A percentile compares a stretch with the other conserved stretches of the same genome.
phyloP scores from a whole-genome alignment of 2,888 invertebrate genomes.

The Eupeodes luniger region DNA sequence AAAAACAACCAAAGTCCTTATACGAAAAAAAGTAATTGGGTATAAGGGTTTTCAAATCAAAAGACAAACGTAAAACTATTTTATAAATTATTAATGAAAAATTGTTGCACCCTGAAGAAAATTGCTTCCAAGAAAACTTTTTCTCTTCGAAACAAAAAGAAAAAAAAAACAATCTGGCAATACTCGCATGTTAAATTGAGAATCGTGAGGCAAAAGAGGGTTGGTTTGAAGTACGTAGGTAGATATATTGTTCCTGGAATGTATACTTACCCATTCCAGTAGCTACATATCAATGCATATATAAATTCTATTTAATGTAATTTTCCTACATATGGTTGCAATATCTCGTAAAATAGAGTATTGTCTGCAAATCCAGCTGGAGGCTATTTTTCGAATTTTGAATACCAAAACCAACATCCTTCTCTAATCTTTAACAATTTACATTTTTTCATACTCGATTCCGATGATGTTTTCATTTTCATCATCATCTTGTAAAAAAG shows the following conservation, averaged over 20 bases:
- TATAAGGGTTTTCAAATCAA: not conserved
- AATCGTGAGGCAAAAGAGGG: not conserved
- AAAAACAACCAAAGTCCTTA: not conserved
- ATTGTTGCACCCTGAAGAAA: conserved; percentile 41
- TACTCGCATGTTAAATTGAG: not conserved
- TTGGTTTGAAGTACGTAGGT: not conserved
- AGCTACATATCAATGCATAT: not conserved
- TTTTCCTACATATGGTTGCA: conserved; percentile 18
- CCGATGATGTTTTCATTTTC: conserved; percentile 48
- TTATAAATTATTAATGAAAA: conserved; percentile 47
- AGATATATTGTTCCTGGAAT: conserved; percentile 1
- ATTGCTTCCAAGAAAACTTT: conserved; percentile 24
- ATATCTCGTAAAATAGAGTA: conserved; percentile 22
- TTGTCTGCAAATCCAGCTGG: conserved; percentile 52
- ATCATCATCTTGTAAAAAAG: not conserved
- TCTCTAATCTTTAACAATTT: not conserved
- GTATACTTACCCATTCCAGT: not conserved
- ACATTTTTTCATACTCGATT: not conserved
- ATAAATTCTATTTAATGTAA: conserved; percentile 42
- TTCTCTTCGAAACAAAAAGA: not conserved
- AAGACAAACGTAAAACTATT: conserved; percentile 24
- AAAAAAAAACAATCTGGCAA: not conserved
- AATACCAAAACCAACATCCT: not conserved
- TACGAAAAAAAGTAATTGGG: not conserved
- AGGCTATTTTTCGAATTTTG: not conserved